Evolutionary conservation across 2,888 invertebrate genomes (phyloP), one percentile per base, ranked within the genome.

Genomic region (Sphaerophoria taeniata): DNA sequence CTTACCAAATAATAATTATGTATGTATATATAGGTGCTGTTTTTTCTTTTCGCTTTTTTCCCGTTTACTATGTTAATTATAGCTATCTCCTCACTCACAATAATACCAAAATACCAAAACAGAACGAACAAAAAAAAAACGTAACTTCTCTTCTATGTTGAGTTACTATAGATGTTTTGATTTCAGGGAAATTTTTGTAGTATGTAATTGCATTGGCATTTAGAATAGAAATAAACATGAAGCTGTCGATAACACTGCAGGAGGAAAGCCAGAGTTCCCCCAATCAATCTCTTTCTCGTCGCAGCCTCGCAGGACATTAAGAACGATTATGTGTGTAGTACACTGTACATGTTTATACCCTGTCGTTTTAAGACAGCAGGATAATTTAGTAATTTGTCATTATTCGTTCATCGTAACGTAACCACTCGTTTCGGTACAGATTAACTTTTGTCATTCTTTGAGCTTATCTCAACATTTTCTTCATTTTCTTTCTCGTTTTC

Each of bases 211-310:
- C 67, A 39, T 67, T 67, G 31, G 67, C 31, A 65, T 49, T 49
- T 65, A 67, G 58, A 60, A 65, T 67, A 81, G 58, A 51, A 71
- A 53, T 81, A 47, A 76, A 58, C 71, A 33, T 56, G 67, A 61
- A 76, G 65, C n/a, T n/a, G n/a, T 81, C 76, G 65, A 81, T 76
- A 72, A 72, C 72, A 53, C 53, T 36, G 43, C 3, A 3, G 9
- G 39, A 7, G 39, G 24, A 2, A n/a, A 24, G 24, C 24, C 24
- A 58, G 71, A 67, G 76, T 39, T 58, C 76, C 71, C 76, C 81
- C 81, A 81, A 81, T 81, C 81, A 81, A 81, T 81, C 76, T 81
- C 71, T 77, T 65, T n/a, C n/a, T n/a, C n/a, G n/a, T n/a, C n/a
- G n/a, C n/a, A n/a, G 76, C 76, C 67, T 81, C 56, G 65, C 61